A percentile compares a stretch with the other conserved stretches of the same genome.
Evolutionary conservation across 2,113 vertebrate species (phyloP).

Genomic region (Ptychochromis oligacanthus): DNA sequence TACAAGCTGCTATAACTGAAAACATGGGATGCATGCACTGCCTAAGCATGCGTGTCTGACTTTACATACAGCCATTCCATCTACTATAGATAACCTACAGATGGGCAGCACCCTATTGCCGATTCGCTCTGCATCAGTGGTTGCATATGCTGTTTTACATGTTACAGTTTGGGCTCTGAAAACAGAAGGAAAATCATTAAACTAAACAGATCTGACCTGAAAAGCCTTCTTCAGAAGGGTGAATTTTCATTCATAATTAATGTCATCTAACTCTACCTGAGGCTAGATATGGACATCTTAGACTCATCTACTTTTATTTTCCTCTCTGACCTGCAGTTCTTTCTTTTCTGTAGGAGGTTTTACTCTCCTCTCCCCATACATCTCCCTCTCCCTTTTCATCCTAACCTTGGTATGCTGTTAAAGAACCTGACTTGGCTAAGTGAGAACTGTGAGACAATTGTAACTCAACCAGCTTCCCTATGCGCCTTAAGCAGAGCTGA

Average conservation of each 20-base stretch:
- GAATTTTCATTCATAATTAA: conserved; percentile 53
- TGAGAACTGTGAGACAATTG: conserved; percentile 54
- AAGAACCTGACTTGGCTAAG: conserved; percentile 54
- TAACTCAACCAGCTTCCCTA: conserved; percentile 55
- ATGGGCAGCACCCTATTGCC: background rate
- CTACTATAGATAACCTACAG: background rate
- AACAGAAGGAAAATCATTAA: conserved; percentile 14
- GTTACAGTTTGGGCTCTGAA: background rate
- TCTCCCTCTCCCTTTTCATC: conserved; percentile 18
- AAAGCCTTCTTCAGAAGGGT: conserved; percentile 25
- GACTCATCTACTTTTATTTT: conserved; percentile 35
- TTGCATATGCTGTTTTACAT: background rate
- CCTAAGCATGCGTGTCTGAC: conserved; percentile 37
- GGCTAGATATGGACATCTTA: conserved; percentile 45
- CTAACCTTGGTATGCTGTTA: conserved; percentile 39
- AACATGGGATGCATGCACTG: conserved; percentile 35
- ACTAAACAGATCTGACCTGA: conserved; percentile 37
- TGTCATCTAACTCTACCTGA: conserved; percentile 44
- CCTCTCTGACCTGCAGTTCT: conserved; percentile 7
- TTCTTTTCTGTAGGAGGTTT: conserved; percentile 22
- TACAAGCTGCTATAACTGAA: conserved; percentile 32
- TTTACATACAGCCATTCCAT: conserved; percentile 14
- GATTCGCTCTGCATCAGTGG: background rate
- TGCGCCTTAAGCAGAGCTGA: conserved; percentile 67
- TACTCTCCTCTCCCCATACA: background rate